A percentile compares a stretch with the other conserved stretches of the same genome.
These are phyloP conservation scores for Sarcophaga bullata DNA, from an alignment of 1,140 invertebrate species.

Conservation along the genomic window DNA sequence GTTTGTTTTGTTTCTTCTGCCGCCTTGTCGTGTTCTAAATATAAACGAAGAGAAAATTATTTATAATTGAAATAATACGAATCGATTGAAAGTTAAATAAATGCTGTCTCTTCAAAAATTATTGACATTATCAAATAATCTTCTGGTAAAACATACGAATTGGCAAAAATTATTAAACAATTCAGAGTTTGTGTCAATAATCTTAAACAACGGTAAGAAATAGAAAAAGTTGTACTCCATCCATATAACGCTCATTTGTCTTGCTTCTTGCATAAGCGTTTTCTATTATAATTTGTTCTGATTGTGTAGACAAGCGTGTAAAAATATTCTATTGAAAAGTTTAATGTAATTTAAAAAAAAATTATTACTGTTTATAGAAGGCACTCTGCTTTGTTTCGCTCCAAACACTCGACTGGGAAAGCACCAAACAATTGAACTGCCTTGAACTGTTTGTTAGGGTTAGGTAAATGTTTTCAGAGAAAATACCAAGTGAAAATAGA, in stretches of 20 bases:
- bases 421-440: neutral
- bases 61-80: neutral
- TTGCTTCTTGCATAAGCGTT: too few relatives aligned
- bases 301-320: too few relatives aligned
- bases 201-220: neutral
- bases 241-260: too few relatives aligned
- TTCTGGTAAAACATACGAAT: neutral
- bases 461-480: neutral
- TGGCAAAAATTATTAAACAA: neutral
- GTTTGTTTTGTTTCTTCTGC: neutral
- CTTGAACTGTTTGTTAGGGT: neutral
- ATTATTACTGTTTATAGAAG: neutral
- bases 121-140: neutral
- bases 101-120: neutral
- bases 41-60: neutral
- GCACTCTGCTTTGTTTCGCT: neutral
- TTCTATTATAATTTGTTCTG: too few relatives aligned
- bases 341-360: too few relatives aligned
- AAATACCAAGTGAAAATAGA: neutral
- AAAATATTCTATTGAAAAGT: too few relatives aligned
- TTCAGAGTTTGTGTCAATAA: neutral
- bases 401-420: neutral
- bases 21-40: neutral
- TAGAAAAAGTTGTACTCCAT: too few relatives aligned
- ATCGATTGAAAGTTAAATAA: neutral